phyloP scores from a whole-genome alignment of 2,797 vertebrate genomes.

The Sebastes trivittatus region DNA sequence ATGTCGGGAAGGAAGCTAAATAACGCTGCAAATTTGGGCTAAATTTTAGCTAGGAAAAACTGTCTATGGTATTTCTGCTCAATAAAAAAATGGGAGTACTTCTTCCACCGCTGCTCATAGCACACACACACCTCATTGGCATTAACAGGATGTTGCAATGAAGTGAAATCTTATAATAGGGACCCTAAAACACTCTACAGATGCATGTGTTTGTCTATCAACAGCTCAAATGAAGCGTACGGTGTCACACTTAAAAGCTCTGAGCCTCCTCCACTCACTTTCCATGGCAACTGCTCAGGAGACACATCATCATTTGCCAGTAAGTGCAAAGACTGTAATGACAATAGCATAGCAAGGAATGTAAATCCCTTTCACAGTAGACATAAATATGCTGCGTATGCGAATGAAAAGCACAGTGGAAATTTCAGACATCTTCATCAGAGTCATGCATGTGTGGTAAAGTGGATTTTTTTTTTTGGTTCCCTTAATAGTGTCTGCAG shows the following conservation, averaged over 20 bases:
- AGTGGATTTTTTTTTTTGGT: too few species aligned
- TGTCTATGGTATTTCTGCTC: too few species aligned
- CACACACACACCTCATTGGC: too few species aligned
- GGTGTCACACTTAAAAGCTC: background rate
- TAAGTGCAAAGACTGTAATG: background rate
- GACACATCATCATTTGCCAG: slow-evolving; percentile 10
- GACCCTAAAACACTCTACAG: background rate
- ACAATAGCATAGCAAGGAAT: slow-evolving; percentile 4
- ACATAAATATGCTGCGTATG: background rate
- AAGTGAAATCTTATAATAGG: background rate
- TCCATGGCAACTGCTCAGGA: slow-evolving; percentile 13
- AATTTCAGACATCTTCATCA: background rate
- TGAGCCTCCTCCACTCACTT: background rate
- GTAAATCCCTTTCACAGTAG: background rate
- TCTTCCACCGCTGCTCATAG: too few species aligned
- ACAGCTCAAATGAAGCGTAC: background rate
- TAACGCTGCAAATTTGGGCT: too few species aligned
- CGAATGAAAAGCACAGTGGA: background rate
- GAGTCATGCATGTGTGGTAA: background rate
- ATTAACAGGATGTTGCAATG: background rate
- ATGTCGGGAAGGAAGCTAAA: too few species aligned
- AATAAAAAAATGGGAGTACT: too few species aligned
- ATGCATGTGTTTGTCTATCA: background rate
- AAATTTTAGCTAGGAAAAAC: too few species aligned
- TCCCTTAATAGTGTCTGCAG: too few species aligned